Evolutionary conservation across 1,140 invertebrate genomes (phyloP).

Genomic region (Eupristina koningsbergeri): DNA sequence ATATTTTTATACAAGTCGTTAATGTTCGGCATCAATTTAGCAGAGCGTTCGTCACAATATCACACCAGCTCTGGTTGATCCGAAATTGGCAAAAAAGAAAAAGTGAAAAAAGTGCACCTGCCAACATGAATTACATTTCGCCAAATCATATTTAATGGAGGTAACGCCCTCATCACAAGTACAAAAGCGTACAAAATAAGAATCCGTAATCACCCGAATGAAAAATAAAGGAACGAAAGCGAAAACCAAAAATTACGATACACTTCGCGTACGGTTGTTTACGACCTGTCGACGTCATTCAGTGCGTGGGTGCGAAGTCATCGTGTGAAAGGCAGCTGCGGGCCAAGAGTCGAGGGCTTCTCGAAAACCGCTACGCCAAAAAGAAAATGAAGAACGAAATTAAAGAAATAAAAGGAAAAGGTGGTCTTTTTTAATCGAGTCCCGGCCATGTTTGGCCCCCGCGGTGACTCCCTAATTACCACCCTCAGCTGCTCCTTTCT

Average conservation of each 20-base stretch:
- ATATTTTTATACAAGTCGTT: neutral
- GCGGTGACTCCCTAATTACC: conserved; percentile 43
- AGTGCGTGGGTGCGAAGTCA: conserved; percentile 47
- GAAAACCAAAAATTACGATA: conserved; percentile 40
- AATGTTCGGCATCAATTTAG: neutral
- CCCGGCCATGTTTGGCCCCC: neutral
- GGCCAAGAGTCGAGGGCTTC: neutral
- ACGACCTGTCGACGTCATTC: conserved; percentile 34
- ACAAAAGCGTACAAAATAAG: conserved; percentile 28
- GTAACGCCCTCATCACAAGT: conserved; percentile 1
- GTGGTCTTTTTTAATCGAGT: conserved; percentile 25
- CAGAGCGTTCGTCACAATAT: neutral
- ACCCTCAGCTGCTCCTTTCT: conserved; percentile 11
- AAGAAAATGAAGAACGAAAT: neutral
- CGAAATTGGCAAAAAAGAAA: neutral
- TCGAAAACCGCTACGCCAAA: conserved; percentile 41
- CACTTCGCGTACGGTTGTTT: conserved; percentile 29
- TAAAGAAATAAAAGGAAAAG: conserved; percentile 6
- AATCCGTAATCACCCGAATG: neutral
- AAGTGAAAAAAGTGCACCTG: neutral
- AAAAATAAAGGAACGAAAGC: neutral
- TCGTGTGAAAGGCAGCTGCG: conserved; percentile 21
- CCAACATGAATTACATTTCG: conserved; percentile 7
- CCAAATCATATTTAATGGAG: conserved; percentile 32
- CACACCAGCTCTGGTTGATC: neutral